A percentile compares a stretch with the other conserved stretches of the same genome.
phyloP scores from a whole-genome alignment of 2,113 vertebrate genomes.

The Arothron firmamentum region DNA sequence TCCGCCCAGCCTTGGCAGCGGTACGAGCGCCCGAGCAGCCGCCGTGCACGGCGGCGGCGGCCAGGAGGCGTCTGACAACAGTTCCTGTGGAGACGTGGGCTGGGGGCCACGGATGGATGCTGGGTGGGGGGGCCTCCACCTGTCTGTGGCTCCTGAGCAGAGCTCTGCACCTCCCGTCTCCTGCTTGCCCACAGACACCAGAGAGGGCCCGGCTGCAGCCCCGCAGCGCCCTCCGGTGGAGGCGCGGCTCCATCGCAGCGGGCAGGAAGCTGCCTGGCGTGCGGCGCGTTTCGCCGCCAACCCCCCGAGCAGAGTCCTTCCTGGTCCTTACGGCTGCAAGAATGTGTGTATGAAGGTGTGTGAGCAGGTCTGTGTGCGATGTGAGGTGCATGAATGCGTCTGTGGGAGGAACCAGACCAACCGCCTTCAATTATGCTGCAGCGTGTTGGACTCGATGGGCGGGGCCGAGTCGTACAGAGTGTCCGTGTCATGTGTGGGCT shows the following conservation, averaged over 20 bases:
- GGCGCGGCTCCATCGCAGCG: background rate
- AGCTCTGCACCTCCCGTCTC: constrained; percentile 10
- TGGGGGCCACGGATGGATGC: constrained; percentile 2
- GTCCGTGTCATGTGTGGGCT: constrained; percentile 98
- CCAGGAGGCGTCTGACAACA: constrained; percentile 61
- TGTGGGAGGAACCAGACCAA: constrained; percentile 40
- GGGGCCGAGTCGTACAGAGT: constrained; percentile 99
- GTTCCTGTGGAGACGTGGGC: constrained; percentile 34
- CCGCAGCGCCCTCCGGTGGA: constrained; percentile 57
- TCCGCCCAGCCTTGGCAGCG: constrained; percentile 79
- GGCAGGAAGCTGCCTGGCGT: constrained; percentile 23
- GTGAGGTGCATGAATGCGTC: constrained; percentile 43
- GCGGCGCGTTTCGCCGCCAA: constrained; percentile 43
- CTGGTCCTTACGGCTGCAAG: constrained; percentile 55
- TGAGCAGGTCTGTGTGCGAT: constrained; percentile 16
- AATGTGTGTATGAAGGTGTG: constrained; percentile 45
- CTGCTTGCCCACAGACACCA: constrained; percentile 38
- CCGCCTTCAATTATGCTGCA: constrained; percentile 96
- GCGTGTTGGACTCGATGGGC: constrained; percentile 99
- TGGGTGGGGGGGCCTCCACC: background rate
- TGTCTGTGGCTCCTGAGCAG: no score
- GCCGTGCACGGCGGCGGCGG: constrained; percentile 63
- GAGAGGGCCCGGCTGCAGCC: constrained; percentile 65
- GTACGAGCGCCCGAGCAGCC: constrained; percentile 65
- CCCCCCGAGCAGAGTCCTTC: constrained; percentile 60